A percentile compares a stretch with the other conserved stretches of the same genome.
Conservation (phyloP, 2,888 invertebrate species). For the Rhingia rostrata region DNA sequence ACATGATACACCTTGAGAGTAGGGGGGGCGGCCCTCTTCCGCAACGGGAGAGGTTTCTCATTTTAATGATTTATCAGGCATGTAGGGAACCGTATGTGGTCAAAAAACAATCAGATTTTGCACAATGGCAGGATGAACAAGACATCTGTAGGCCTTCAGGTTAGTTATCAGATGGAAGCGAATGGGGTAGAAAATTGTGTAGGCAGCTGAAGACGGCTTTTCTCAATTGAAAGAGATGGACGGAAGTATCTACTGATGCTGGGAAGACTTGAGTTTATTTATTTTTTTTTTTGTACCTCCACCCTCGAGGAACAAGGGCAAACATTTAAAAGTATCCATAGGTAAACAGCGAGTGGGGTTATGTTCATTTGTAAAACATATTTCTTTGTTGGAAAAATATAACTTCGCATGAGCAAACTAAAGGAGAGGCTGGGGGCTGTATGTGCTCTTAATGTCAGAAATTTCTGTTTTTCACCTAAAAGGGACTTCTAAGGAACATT, state of each 20-base stretch:
- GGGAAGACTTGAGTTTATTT: background rate
- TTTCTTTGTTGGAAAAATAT: no score
- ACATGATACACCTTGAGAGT: slow-evolving; percentile 4
- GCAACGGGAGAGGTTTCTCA: slow-evolving; percentile 17
- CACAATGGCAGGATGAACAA: background rate
- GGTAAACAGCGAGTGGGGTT: no score
- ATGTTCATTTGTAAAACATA: no score
- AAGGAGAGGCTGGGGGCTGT: no score
- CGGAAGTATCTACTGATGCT: no score
- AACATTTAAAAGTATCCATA: no score
- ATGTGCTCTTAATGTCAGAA: no score
- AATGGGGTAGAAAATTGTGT: background rate
- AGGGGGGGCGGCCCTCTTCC: slow-evolving; percentile 5
- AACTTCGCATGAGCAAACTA: no score
- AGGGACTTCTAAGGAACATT: no score
- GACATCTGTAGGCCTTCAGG: background rate
- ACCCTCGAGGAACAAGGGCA: no score
- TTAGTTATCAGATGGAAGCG: background rate
- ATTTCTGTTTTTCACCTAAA: no score
- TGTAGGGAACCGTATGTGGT: slow-evolving; percentile 19
- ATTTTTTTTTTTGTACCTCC: no score
- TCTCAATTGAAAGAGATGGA: background rate
- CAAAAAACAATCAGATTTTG: slow-evolving; percentile 2
- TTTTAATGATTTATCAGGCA: slow-evolving; percentile 22
- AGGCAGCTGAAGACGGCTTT: background rate